Conservation (phyloP, 1,140 invertebrate species). For the Holcopasites calliopsidis region DNA sequence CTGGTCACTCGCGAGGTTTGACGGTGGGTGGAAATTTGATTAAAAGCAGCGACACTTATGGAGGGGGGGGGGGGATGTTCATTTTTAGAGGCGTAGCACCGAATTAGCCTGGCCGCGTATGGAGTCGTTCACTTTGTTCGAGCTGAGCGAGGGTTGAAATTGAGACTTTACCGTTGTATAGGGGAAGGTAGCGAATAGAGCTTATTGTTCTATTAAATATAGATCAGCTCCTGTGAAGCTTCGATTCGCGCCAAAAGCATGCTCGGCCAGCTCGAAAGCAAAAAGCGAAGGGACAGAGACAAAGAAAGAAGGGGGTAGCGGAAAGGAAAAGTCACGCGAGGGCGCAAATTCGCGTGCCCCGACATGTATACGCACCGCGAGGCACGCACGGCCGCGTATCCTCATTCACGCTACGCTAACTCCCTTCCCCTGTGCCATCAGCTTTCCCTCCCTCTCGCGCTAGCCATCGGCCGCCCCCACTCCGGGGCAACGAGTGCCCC, state of each 20-base stretch:
- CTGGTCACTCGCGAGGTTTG: background rate
- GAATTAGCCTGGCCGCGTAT: background rate
- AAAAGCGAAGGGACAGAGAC: slow-evolving; percentile 8
- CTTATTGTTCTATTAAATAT: no score
- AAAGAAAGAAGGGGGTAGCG: background rate
- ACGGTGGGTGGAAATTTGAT: background rate
- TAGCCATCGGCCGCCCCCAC: slow-evolving; percentile 29
- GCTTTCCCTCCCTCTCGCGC: background rate
- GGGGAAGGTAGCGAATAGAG: no score
- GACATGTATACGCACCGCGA: slow-evolving; percentile 44
- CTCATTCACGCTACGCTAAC: slow-evolving; percentile 30
- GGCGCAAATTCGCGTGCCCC: slow-evolving; percentile 51
- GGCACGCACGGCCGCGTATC: slow-evolving; percentile 40
- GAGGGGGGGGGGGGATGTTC: background rate
- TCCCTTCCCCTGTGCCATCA: slow-evolving; percentile 15
- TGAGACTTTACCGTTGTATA: no score
- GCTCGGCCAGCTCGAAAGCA: background rate
- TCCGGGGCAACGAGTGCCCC: background rate
- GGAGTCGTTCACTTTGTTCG: background rate
- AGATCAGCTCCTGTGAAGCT: no score
- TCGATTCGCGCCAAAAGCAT: no score
- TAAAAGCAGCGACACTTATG: slow-evolving; percentile 4
- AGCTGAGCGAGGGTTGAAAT: no score
- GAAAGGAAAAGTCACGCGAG: slow-evolving; percentile 4
- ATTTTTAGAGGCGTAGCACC: background rate